These are phyloP conservation scores for Hycleus cichorii DNA, from an alignment of 1,140 invertebrate species.

Conservation along the genomic window DNA sequence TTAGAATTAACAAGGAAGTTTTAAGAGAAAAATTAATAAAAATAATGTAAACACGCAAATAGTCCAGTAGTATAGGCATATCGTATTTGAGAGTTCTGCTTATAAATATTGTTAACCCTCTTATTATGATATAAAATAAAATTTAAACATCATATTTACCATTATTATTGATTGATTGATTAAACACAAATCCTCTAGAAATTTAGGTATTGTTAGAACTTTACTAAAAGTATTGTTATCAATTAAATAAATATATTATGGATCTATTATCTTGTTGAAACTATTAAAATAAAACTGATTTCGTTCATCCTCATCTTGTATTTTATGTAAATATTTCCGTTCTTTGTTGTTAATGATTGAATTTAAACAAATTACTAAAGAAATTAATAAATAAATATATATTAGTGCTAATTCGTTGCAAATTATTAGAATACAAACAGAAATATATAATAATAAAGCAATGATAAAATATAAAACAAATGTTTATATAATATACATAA, in stretches of 20 bases:
- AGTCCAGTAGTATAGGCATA: constrained; percentile 27
- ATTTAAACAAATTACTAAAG: too few species aligned
- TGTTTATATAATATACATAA: too few species aligned
- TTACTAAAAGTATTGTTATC: constrained; percentile 24
- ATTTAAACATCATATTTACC: background rate
- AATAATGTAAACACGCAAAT: constrained; percentile 12
- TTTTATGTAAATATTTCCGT: too few species aligned
- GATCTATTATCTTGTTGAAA: constrained; percentile 26
- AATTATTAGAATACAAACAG: too few species aligned
- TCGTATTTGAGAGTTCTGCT: constrained; percentile 26
- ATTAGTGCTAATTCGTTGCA: too few species aligned
- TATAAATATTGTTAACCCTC: constrained; percentile 24
- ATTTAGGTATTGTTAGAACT: constrained; percentile 22
- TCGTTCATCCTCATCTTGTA: too few species aligned
- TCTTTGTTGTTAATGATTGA: too few species aligned
- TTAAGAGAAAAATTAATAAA: background rate
- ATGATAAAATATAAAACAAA: too few species aligned
- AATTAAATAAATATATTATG: constrained; percentile 7
- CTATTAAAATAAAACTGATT: too few species aligned
- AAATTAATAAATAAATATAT: too few species aligned
- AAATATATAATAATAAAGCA: too few species aligned
- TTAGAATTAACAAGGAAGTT: background rate
- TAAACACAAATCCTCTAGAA: constrained; percentile 21
- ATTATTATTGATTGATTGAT: constrained; percentile 16
- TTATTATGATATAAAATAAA: background rate